These are phyloP conservation scores for Cepphus grylle DNA, from an alignment of 2,113 vertebrate species.

Conservation along the genomic window DNA sequence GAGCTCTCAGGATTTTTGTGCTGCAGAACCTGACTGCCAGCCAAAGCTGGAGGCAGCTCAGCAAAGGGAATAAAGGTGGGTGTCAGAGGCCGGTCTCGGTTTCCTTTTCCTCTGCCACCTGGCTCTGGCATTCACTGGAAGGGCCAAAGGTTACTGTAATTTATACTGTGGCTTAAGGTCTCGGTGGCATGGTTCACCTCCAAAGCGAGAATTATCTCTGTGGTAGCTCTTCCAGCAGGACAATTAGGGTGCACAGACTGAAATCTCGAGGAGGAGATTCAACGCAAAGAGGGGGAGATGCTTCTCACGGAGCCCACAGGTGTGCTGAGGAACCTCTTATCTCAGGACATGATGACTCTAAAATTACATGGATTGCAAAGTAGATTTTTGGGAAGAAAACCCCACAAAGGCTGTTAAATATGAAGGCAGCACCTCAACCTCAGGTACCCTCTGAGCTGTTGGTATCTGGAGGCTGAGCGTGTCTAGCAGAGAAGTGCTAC, in stretches of 20 bases:
- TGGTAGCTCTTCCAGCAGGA: background rate
- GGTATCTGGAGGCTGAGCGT: background rate
- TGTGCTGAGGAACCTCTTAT: background rate
- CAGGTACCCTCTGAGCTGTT: background rate
- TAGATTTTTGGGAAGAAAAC: background rate
- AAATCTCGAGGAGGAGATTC: background rate
- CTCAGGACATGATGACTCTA: background rate
- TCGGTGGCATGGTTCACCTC: background rate
- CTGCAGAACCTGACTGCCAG: conserved; percentile 21
- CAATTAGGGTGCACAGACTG: accelerated
- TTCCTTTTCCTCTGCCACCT: background rate
- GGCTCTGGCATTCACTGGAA: background rate
- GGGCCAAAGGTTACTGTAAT: background rate
- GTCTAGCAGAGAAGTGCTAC: background rate
- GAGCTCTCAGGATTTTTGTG: conserved; percentile 3
- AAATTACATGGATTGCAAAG: background rate
- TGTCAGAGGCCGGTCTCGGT: background rate
- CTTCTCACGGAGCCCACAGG: background rate
- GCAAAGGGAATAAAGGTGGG: background rate
- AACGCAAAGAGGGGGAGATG: background rate
- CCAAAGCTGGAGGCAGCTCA: background rate
- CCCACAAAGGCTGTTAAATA: background rate
- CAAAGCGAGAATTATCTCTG: background rate
- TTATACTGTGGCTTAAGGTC: background rate
- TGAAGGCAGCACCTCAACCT: background rate